phyloP scores from a whole-genome alignment of 92 coral and sea anemone genomes.

The Umimayanthus chanpuru region DNA sequence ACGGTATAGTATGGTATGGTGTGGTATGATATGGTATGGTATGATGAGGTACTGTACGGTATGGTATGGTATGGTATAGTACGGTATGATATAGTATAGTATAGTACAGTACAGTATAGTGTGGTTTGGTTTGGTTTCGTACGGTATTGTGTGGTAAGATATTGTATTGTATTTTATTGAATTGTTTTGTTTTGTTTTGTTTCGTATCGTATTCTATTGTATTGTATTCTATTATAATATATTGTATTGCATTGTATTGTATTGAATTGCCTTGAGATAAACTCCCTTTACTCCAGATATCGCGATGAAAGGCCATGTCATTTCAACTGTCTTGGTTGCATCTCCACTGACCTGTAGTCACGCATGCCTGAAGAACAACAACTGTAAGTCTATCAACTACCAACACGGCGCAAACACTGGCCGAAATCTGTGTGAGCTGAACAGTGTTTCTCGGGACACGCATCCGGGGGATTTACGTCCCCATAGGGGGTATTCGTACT shows the following conservation, averaged over 20 bases:
- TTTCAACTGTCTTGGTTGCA: background rate
- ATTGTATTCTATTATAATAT: background rate
- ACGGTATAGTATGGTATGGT: no score
- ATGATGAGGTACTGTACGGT: no score
- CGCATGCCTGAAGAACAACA: slow-evolving; percentile 4
- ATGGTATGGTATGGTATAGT: no score
- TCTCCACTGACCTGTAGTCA: slow-evolving; percentile 17
- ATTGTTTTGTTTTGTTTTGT: background rate
- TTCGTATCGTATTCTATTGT: background rate
- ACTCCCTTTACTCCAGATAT: background rate
- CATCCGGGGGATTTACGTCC: slow-evolving; percentile 1
- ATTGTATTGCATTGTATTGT: background rate
- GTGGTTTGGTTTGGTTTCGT: background rate
- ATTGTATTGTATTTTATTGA: background rate
- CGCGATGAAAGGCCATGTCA: background rate
- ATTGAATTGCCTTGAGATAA: background rate
- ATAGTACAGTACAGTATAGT: no score
- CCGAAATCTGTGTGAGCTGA: slow-evolving; percentile 30
- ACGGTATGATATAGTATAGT: background rate
- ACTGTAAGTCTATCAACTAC: slow-evolving; percentile 35
- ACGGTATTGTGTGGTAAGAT: background rate
- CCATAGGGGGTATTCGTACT: slow-evolving; percentile 3
- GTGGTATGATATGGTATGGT: no score
- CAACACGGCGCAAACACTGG: background rate
- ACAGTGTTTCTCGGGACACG: slow-evolving; percentile 3